phyloP scores from a whole-genome alignment of 1,140 invertebrate genomes.

The Brachionus plicatilis region DNA sequence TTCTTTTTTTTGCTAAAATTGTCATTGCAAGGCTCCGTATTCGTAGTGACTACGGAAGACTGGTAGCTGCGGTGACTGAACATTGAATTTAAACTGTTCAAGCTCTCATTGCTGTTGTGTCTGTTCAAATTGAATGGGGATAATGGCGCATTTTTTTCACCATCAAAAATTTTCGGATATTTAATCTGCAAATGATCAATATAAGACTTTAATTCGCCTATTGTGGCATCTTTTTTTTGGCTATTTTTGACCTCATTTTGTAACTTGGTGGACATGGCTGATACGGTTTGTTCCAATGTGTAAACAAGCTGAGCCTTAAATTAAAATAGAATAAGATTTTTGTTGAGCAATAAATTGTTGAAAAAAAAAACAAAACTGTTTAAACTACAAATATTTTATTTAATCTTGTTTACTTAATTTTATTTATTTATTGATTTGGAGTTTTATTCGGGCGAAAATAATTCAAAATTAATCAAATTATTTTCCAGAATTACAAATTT shows the following conservation, averaged over 20 bases:
- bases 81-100: constrained; percentile 36
- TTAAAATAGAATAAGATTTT: background rate
- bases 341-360: background rate
- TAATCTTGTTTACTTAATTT: background rate
- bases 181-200: constrained; percentile 85
- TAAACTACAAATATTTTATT: background rate
- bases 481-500: background rate
- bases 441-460: background rate
- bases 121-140: background rate
- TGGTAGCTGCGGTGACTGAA: constrained; percentile 1
- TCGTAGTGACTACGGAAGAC: background rate
- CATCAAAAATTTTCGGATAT: constrained; percentile 40
- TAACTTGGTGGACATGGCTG: background rate
- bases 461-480: background rate
- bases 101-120: constrained; percentile 27
- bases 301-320: constrained; percentile 22
- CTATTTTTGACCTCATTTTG: background rate
- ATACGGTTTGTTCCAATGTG: constrained; percentile 33
- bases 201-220: constrained; percentile 74
- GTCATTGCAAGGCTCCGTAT: background rate
- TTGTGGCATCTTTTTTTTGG: constrained; percentile 1
- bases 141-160: background rate
- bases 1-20: constrained; percentile 30
- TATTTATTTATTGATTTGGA: background rate
- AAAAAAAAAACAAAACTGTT: background rate